Percentiles rank a stretch among this genome's conserved stretches.
These are phyloP conservation scores for Andricus curvator DNA, from an alignment of 2,888 invertebrate genomes.

Conservation along the genomic window DNA sequence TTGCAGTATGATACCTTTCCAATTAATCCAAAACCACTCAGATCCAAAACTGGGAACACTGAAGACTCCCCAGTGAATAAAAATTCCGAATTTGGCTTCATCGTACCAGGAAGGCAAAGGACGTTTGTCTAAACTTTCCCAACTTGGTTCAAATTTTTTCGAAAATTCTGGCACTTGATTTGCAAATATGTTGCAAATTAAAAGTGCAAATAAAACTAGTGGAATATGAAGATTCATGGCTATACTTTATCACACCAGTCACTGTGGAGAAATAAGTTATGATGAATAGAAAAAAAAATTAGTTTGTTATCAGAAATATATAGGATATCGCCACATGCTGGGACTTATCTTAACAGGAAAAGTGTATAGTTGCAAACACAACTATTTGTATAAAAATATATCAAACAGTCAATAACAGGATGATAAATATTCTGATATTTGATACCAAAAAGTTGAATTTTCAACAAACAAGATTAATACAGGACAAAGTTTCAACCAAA, in stretches of 20 bases:
- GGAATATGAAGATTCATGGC: background rate
- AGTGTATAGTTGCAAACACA: background rate
- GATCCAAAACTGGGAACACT: slow-evolving; percentile 92
- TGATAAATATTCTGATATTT: background rate
- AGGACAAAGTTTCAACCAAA: no score
- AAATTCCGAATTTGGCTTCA: slow-evolving; percentile 93
- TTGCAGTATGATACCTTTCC: slow-evolving; percentile 82
- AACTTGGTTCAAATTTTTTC: slow-evolving; percentile 83
- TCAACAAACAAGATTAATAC: no score
- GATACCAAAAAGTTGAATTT: no score
- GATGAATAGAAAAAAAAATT: background rate
- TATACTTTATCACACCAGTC: background rate
- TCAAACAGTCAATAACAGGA: no score
- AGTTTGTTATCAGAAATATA: background rate
- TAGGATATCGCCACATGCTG: background rate
- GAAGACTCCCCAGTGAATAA: slow-evolving; percentile 96
- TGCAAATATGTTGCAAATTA: background rate
- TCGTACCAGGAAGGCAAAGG: slow-evolving; percentile 94
- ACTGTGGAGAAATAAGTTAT: background rate
- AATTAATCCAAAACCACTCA: slow-evolving; percentile 96
- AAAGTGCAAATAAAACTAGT: slow-evolving; percentile 4
- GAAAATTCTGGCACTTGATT: slow-evolving; percentile 1
- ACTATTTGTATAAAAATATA: background rate
- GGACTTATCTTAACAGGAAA: background rate
- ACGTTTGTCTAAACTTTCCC: slow-evolving; percentile 91